Evolutionary conservation across 2,888 invertebrate species (phyloP).

Genomic region (Strigamia maritima): DNA sequence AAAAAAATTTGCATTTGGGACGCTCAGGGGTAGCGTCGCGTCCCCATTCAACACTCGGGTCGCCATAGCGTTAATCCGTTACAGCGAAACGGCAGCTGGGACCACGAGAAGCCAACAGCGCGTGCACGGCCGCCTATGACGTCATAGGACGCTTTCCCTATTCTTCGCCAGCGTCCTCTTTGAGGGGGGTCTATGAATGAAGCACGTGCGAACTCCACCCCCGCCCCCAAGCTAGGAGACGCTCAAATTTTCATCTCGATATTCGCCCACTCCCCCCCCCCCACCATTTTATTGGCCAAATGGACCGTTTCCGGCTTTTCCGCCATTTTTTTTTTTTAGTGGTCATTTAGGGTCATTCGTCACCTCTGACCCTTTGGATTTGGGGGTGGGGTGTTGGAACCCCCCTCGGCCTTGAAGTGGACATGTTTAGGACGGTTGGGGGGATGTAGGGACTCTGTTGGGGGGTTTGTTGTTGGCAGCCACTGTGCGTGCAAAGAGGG

Average conservation of each 20-base stretch:
- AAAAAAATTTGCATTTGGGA: no score
- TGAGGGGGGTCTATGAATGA: slow-evolving; percentile 13
- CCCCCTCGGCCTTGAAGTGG: slow-evolving; percentile 11
- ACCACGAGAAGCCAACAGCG: background rate
- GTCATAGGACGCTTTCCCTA: background rate
- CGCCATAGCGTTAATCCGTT: background rate
- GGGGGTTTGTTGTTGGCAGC: background rate
- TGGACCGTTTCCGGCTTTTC: no score
- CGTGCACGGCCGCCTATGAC: background rate
- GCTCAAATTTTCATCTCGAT: background rate
- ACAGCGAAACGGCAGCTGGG: background rate
- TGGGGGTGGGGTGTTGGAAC: background rate
- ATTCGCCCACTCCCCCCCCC: background rate
- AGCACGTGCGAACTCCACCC: slow-evolving; percentile 19
- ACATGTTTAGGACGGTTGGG: background rate
- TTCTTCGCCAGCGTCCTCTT: background rate
- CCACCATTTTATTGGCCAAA: background rate
- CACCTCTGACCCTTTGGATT: background rate
- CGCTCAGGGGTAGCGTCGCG: no score
- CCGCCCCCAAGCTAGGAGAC: background rate
- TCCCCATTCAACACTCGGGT: background rate
- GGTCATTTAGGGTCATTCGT: slow-evolving; percentile 7
- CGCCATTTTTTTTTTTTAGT: background rate
- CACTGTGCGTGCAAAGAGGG: background rate
- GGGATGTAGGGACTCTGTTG: background rate